These are phyloP conservation scores for Platichthys flesus DNA, from an alignment of 2,113 vertebrate genomes.

Conservation along the genomic window DNA sequence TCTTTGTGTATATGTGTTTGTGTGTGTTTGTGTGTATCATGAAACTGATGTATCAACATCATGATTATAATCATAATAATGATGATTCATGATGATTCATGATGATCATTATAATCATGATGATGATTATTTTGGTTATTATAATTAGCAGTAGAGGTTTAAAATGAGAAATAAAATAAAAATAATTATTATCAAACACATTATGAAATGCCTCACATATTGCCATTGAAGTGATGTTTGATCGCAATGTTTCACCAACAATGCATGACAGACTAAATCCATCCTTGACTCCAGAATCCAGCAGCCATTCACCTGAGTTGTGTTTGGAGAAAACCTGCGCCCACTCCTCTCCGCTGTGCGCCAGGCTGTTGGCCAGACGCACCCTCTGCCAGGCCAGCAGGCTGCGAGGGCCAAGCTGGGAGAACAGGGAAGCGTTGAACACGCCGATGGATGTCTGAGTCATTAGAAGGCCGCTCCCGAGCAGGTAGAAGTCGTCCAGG, in stretches of 20 bases:
- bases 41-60: too few relatives aligned
- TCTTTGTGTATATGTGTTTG: too few relatives aligned
- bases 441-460: conserved; percentile 91
- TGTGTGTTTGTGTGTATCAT: too few relatives aligned
- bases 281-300: background rate
- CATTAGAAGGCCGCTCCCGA: conserved; percentile 88
- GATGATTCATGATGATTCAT: too few relatives aligned
- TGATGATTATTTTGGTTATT: background rate
- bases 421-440: conserved; percentile 85
- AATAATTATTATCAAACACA: too few relatives aligned
- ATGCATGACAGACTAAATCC: background rate
- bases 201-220: background rate
- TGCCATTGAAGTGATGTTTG: too few relatives aligned
- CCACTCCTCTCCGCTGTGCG: conserved; percentile 84
- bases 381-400: conserved; percentile 92
- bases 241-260: background rate
- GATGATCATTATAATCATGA: too few relatives aligned
- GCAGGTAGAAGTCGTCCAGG: conserved; percentile 92
- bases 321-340: conserved; percentile 85
- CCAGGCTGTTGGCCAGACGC: conserved; percentile 88
- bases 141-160: background rate
- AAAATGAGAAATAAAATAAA: too few relatives aligned
- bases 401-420: conserved; percentile 82
- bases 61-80: too few relatives aligned
- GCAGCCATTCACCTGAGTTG: conserved; percentile 85